Conservation (phyloP, 2,113 vertebrate genomes). For the Saguinus imperator region DNA sequence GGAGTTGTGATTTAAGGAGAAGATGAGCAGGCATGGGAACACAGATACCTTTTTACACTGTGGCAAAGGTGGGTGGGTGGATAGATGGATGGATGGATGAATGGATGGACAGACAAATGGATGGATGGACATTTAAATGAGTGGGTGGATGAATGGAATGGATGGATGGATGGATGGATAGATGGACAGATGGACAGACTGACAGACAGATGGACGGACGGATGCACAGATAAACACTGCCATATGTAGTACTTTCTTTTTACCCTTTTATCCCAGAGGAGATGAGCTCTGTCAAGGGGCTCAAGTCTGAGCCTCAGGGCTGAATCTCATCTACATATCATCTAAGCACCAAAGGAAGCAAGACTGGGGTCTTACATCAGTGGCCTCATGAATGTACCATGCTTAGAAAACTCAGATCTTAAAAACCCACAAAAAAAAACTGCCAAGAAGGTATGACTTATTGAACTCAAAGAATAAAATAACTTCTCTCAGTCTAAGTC, state of each 20-base stretch:
- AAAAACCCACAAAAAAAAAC: constrained; percentile 2
- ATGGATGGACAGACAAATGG: not conserved
- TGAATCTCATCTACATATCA: not conserved
- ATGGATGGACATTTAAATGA: not conserved
- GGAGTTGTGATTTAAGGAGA: not conserved
- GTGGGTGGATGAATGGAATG: not conserved
- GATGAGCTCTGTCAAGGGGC: not conserved
- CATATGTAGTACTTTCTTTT: not conserved
- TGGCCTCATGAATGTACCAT: not conserved
- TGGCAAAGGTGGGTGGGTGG: not conserved
- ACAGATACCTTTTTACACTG: not conserved
- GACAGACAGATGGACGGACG: not conserved
- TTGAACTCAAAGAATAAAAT: constrained; percentile 2
- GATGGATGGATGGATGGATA: too few species aligned
- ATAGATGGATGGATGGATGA: not conserved
- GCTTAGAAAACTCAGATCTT: not conserved
- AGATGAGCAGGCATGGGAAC: not conserved
- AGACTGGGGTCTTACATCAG: not conserved
- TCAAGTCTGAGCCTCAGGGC: not conserved
- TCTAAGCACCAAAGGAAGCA: not conserved
- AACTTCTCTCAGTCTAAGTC: not conserved
- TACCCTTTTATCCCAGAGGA: not conserved
- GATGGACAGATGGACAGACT: too few species aligned
- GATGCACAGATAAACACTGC: not conserved
- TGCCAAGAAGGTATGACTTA: not conserved